A percentile compares a stretch with the other conserved stretches of the same genome.
Conservation (phyloP, 2,113 vertebrate species). For the Dipodomys merriami region DNA sequence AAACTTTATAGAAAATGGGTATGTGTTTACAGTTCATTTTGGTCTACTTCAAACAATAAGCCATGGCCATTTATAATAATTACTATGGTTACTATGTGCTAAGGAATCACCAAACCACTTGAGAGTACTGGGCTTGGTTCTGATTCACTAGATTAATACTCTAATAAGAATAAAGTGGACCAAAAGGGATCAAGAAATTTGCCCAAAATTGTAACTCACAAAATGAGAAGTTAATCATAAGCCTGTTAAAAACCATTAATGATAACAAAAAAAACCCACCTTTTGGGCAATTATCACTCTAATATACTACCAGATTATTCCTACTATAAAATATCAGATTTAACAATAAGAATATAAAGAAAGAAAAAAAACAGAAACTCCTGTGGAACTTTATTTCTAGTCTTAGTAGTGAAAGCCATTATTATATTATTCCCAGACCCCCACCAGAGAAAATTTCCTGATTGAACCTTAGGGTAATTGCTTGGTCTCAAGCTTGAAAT, state of each 20-base stretch:
- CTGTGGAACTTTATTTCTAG: background rate
- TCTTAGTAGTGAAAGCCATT: background rate
- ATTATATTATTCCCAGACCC: background rate
- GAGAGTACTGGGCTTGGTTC: background rate
- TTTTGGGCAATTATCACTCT: background rate
- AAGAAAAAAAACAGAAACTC: background rate
- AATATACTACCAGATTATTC: background rate
- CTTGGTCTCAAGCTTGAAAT: background rate
- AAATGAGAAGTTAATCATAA: slow-evolving; percentile 11
- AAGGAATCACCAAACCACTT: background rate
- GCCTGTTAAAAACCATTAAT: background rate
- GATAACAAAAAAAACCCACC: background rate
- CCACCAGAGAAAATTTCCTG: background rate
- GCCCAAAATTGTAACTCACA: background rate
- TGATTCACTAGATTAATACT: background rate
- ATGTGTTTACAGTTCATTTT: slow-evolving; percentile 48
- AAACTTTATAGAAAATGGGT: background rate
- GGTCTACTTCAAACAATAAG: slow-evolving; percentile 41
- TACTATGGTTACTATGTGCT: background rate
- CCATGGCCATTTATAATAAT: background rate
- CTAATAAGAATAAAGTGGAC: background rate
- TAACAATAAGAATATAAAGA: background rate
- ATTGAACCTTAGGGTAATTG: background rate
- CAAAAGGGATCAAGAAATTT: background rate
- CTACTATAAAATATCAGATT: background rate